Conservation (phyloP, 64 coral and sea anemone species). For the Montipora sp. region DNA sequence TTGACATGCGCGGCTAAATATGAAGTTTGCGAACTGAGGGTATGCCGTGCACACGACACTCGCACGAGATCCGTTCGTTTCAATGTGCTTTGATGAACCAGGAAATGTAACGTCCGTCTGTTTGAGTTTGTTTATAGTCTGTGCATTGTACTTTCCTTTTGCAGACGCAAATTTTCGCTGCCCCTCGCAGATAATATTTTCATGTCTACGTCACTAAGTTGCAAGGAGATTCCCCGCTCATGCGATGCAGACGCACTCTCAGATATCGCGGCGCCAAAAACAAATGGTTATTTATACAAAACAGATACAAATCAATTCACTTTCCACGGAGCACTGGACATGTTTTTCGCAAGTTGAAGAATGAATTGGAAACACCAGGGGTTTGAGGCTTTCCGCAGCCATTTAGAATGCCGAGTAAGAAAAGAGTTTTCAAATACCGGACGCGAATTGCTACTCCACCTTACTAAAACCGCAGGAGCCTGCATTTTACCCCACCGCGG, state of each 20-base stretch:
- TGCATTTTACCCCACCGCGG: too few relatives aligned
- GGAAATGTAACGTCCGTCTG: neutral
- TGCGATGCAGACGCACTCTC: neutral
- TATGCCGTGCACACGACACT: neutral
- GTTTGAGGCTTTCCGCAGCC: neutral
- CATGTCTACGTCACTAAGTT: neutral
- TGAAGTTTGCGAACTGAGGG: neutral
- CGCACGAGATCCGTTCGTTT: neutral
- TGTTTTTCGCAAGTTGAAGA: neutral
- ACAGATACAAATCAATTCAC: slow-evolving; percentile 1
- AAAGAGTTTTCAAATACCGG: too few relatives aligned
- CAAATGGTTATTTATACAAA: neutral
- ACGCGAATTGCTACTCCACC: too few relatives aligned
- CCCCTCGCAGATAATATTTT: too few relatives aligned
- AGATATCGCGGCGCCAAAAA: neutral
- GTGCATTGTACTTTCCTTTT: neutral
- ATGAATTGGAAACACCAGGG: neutral
- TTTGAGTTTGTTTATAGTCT: neutral
- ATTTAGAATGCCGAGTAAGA: neutral
- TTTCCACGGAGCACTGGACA: neutral
- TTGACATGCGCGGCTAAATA: neutral
- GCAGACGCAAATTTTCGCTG: neutral
- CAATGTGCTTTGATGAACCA: neutral
- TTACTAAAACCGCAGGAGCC: too few relatives aligned
- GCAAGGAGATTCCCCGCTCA: neutral